Percentiles rank a stretch among this genome's conserved stretches.
Evolutionary conservation across 2,888 invertebrate species (phyloP).

Genomic region (Chelonus formosanus): DNA sequence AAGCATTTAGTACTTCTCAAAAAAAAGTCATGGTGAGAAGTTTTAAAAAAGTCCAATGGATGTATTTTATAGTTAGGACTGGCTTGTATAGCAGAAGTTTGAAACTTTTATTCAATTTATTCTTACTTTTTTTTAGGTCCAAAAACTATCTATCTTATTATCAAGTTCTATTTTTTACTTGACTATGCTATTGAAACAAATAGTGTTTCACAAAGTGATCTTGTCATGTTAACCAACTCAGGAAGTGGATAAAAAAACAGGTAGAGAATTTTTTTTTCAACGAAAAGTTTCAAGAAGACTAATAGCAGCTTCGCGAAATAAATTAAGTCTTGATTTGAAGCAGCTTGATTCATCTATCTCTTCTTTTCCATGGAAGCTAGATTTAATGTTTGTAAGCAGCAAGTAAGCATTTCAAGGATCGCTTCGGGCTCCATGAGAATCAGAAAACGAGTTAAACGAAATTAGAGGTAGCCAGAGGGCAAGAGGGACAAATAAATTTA

Average conservation of each 20-base stretch:
- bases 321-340: slow-evolving; percentile 12
- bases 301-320: slow-evolving; percentile 14
- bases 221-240: too few species aligned
- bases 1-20: neutral
- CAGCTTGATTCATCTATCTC: slow-evolving; percentile 16
- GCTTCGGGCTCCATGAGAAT: slow-evolving; percentile 7
- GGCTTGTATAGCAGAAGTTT: too few species aligned
- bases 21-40: too few species aligned
- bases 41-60: too few species aligned
- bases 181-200: too few species aligned
- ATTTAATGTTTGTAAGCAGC: slow-evolving; percentile 14
- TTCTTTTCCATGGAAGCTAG: slow-evolving; percentile 1
- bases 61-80: too few species aligned
- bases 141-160: too few species aligned
- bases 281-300: slow-evolving; percentile 1
- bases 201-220: too few species aligned
- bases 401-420: slow-evolving; percentile 15
- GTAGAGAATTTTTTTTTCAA: neutral
- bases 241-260: too few species aligned
- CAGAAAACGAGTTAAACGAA: slow-evolving; percentile 16
- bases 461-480: slow-evolving; percentile 20
- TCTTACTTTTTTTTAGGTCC: too few species aligned
- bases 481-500: slow-evolving; percentile 42
- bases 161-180: too few species aligned
- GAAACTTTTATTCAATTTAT: too few species aligned